These are phyloP conservation scores for Phrynocephalus guinanensis DNA, from an alignment of 2,797 vertebrate species.

Conservation along the genomic window DNA sequence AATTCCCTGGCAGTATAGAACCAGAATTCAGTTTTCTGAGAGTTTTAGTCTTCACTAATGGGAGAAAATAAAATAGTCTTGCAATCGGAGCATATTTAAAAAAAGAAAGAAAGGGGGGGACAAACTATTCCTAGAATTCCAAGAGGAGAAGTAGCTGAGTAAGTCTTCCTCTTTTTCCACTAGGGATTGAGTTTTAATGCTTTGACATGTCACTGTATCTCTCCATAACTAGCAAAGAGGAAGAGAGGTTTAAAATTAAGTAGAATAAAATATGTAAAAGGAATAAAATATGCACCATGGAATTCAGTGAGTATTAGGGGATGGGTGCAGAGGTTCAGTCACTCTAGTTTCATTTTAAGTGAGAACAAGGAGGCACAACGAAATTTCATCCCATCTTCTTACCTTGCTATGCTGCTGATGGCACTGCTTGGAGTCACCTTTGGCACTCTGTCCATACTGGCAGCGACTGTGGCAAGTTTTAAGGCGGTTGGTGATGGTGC, in stretches of 20 bases:
- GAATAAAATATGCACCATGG: not conserved
- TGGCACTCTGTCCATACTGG: conserved; percentile 90
- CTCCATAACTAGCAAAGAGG: not conserved
- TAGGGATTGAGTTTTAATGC: not conserved
- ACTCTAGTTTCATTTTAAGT: not conserved
- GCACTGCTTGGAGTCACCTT: conserved; percentile 90
- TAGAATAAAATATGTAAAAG: not conserved
- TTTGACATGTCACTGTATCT: not conserved
- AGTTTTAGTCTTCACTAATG: not conserved
- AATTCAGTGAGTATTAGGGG: not conserved
- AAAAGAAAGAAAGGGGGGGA: too few relatives aligned
- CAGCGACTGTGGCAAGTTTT: conserved; percentile 92
- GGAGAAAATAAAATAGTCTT: not conserved
- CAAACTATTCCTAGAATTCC: not conserved
- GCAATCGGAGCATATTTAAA: too few relatives aligned
- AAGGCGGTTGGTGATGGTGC: conserved; percentile 91
- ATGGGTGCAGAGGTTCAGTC: not conserved
- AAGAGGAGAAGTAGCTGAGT: not conserved
- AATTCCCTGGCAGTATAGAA: not conserved
- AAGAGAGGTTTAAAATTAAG: not conserved
- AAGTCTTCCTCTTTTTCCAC: not conserved
- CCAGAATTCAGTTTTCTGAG: not conserved
- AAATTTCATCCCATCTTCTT: not conserved
- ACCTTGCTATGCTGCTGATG: conserved; percentile 90
- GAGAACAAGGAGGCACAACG: not conserved